Percentiles rank a stretch among this genome's conserved stretches.
These are phyloP conservation scores for Dastarcus helophoroides DNA, from an alignment of 2,888 invertebrate genomes.

Conservation along the genomic window DNA sequence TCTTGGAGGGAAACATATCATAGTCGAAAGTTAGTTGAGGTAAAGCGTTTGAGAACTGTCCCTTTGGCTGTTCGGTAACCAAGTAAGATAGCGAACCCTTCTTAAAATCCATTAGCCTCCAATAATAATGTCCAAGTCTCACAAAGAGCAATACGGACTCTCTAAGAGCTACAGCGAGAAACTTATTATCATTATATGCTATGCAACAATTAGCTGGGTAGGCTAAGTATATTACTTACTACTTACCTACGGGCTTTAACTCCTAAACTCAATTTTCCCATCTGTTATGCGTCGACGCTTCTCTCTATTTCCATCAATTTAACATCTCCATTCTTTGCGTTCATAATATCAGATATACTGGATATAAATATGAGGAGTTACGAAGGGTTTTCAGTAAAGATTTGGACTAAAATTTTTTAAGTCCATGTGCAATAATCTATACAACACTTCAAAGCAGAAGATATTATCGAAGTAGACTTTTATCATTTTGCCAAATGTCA, in stretches of 20 bases:
- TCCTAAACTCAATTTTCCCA: constrained; percentile 35
- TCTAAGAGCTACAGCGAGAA: constrained; percentile 37
- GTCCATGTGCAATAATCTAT: no score
- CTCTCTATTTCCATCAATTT: not conserved
- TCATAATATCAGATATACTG: no score
- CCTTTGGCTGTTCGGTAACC: constrained; percentile 14
- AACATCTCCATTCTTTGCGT: constrained; percentile 3
- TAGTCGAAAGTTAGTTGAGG: no score
- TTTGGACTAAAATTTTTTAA: no score
- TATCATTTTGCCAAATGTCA: no score
- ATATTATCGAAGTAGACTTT: no score
- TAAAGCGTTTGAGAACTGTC: constrained; percentile 15
- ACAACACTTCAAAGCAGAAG: no score
- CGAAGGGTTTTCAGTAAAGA: no score
- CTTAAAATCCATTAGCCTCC: constrained; percentile 40
- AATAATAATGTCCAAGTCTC: constrained; percentile 40
- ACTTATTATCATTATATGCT: constrained; percentile 35
- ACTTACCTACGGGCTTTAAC: constrained; percentile 36
- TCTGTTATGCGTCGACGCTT: constrained; percentile 5
- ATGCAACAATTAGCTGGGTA: constrained; percentile 37
- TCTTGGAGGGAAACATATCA: no score
- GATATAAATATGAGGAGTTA: no score
- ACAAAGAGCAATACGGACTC: constrained; percentile 37
- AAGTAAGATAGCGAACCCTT: constrained; percentile 33
- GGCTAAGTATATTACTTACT: constrained; percentile 39